Evolutionary conservation across 2,113 vertebrate species (phyloP).

Genomic region (Triplophysa dalaica): DNA sequence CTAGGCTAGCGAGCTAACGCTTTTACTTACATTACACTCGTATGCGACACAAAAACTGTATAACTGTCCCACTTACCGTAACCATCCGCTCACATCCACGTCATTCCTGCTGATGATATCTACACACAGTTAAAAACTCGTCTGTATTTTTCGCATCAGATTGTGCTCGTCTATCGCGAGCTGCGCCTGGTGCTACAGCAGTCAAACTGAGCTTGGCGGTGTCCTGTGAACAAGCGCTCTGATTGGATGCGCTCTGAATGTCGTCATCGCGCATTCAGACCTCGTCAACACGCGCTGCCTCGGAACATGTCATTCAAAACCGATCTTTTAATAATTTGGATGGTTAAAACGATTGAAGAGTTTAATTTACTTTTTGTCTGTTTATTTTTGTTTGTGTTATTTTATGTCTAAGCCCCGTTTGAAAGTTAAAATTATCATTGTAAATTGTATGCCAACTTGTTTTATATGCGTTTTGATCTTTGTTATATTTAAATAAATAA

Average conservation of each 20-base stretch:
- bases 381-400: no score
- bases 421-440: no score
- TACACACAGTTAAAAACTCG: neutral
- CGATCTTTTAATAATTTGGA: no score
- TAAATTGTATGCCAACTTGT: no score
- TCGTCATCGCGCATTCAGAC: slow-evolving; percentile 27
- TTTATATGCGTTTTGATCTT: no score
- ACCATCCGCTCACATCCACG: neutral
- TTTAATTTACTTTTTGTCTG: no score
- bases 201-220: slow-evolving; percentile 70
- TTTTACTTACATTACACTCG: neutral
- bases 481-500: no score
- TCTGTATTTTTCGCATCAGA: neutral
- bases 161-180: neutral
- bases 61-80: neutral
- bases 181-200: slow-evolving; percentile 1
- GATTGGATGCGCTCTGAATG: slow-evolving; percentile 54
- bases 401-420: no score
- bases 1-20: slow-evolving; percentile 16
- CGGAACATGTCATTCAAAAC: neutral
- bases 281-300: neutral
- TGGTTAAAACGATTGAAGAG: no score
- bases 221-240: slow-evolving; percentile 45
- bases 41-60: neutral
- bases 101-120: neutral